Evolutionary conservation across 2,888 invertebrate genomes (phyloP).

Genomic region (Callyntrura guangdongensis): DNA sequence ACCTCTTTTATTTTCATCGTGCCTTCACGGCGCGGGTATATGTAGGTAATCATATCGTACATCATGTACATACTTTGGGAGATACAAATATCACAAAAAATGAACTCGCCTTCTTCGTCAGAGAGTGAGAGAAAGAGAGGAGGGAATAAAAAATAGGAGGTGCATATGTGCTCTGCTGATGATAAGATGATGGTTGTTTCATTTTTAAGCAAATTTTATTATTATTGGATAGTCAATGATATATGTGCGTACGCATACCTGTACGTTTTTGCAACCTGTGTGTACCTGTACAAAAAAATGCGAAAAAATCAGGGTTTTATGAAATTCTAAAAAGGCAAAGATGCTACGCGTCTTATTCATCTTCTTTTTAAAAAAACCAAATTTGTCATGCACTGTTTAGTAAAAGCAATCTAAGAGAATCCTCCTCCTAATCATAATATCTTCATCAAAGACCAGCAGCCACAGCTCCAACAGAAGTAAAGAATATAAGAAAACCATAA

Average conservation of each 20-base stretch:
- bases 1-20: slow-evolving; percentile 63
- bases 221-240: neutral
- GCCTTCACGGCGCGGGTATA: slow-evolving; percentile 28
- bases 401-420: slow-evolving; percentile 54
- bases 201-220: neutral
- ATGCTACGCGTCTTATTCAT: neutral
- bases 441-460: neutral
- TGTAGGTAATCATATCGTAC: slow-evolving; percentile 1
- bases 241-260: neutral
- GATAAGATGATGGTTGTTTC: slow-evolving; percentile 19
- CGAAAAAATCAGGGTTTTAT: neutral
- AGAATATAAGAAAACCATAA: neutral
- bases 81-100: slow-evolving; percentile 1
- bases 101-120: neutral
- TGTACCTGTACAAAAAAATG: neutral
- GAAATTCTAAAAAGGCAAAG: neutral
- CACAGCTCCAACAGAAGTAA: neutral
- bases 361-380: slow-evolving; percentile 7
- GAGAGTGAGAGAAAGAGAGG: neutral
- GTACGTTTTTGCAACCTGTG: neutral
- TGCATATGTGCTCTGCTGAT: too few relatives aligned
- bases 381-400: slow-evolving; percentile 72
- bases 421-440: slow-evolving; percentile 32
- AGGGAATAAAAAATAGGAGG: too few relatives aligned
- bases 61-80: neutral